Evolutionary conservation across 2,113 vertebrate species (phyloP).

Genomic region (Capreolus pygargus): DNA sequence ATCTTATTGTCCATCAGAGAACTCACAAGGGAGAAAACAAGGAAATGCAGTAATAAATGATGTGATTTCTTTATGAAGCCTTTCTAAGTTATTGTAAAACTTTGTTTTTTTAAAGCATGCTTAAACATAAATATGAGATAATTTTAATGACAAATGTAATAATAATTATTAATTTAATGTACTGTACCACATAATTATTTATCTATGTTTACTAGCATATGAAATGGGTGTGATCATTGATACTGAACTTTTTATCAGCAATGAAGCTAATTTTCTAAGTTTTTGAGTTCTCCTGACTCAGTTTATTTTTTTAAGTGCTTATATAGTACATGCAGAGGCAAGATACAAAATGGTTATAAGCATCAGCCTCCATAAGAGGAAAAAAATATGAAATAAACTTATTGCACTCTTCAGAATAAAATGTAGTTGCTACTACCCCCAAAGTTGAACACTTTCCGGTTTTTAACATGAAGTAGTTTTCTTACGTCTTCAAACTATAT

Average conservation of each 20-base stretch:
- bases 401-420: neutral
- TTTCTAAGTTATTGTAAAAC: slow-evolving; percentile 6
- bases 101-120: neutral
- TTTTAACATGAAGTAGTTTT: slow-evolving; percentile 26
- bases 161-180: slow-evolving; percentile 2
- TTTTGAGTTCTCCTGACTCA: slow-evolving; percentile 11
- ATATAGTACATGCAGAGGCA: neutral
- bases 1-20: slow-evolving; percentile 69
- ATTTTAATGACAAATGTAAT: slow-evolving; percentile 36
- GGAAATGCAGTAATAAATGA: slow-evolving; percentile 47
- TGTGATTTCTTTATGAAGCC: slow-evolving; percentile 13
- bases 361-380: neutral
- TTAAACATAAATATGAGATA: neutral
- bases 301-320: neutral
- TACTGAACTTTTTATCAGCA: neutral
- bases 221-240: neutral
- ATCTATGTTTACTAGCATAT: neutral
- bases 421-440: neutral
- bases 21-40: slow-evolving; percentile 66
- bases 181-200: neutral
- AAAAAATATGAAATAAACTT: slow-evolving; percentile 11
- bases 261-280: slow-evolving; percentile 16
- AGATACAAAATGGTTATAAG: neutral
- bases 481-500: slow-evolving; percentile 8
- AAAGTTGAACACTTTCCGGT: neutral